phyloP scores from a whole-genome alignment of 2,797 vertebrate species.

The Halcyon chelicuti region DNA sequence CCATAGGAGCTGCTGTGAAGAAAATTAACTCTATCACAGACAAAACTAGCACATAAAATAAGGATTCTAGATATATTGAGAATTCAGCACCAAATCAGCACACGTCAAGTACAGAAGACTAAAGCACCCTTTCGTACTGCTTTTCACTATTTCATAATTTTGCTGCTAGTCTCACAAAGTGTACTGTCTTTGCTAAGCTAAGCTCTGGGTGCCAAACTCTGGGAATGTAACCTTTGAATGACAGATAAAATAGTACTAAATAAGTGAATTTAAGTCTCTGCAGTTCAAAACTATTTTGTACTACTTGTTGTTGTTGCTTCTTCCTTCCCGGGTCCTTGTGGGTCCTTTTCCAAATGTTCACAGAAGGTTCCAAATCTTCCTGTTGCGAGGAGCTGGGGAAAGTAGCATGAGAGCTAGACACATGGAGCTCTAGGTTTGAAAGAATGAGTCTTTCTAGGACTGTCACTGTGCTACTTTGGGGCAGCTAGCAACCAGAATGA shows the following conservation, averaged over 20 bases:
- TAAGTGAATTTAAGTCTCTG: neutral
- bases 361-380: neutral
- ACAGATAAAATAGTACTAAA: neutral
- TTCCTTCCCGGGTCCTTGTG: too few species aligned
- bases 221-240: neutral
- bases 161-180: neutral
- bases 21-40: too few species aligned
- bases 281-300: neutral
- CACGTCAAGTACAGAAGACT: neutral
- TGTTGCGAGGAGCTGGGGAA: neutral
- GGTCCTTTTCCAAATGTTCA: neutral
- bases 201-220: neutral
- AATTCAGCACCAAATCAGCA: neutral
- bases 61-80: neutral
- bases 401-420: neutral
- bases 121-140: neutral
- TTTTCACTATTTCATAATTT: neutral
- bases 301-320: too few species aligned
- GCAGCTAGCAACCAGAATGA: neutral
- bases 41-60: neutral
- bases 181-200: neutral
- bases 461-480: neutral
- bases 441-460: neutral
- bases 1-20: too few species aligned
- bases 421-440: neutral